Base-by-base conservation (phyloP, 2,113 vertebrate genomes). In the Coptodon bakossiorum region DNA sequence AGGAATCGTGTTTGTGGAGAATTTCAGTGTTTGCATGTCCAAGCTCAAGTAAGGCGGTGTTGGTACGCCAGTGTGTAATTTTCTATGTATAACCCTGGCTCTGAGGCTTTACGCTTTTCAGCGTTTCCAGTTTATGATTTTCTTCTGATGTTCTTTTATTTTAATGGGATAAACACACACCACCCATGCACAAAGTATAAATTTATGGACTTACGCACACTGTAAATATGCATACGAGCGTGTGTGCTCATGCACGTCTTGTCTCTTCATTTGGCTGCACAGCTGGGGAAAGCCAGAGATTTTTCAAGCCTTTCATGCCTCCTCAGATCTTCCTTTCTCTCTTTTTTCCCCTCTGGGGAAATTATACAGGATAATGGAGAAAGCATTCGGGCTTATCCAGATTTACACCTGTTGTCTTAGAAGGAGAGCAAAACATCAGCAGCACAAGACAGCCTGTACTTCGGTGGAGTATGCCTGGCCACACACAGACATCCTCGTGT, bases 31-130 rank as follows among this genome's bases (percentile, higher is more conserved):
- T 53, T 93, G n/a, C 89, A 82, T 80, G 56, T 82, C 82, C 83
- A 80, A 90, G 87, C 86, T 80, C 29, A 43, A 88, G 85, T 91
- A 90, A 85, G 90, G 88, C 82, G 52, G 76, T 80, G 82, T 90
- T 95, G 95, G 93, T 91, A 91, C 57, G 68, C 56, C 82, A 94
- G 79, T 89, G 87, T 96, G 94, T 96, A 92, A 96, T 97, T 96
- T 95, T 95, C 95, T 96, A 96, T 96, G 93, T 96, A 93, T 96
- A 96, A 93, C 90, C 40, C 89, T 93, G 93, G 90, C 92, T 94
- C 89, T 19, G 36, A 85, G 82, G 89, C 86, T 78, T 66, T 89
- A 90, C 76, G 59, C 85, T 73, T 73, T 73, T 83, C 89, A 76
- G 56, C 16, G 53, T 73, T 92, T 93, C 89, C 91, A 87, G 88